phyloP scores from a whole-genome alignment of 2,113 vertebrate species.

The Chelonoidis abingdonii region DNA sequence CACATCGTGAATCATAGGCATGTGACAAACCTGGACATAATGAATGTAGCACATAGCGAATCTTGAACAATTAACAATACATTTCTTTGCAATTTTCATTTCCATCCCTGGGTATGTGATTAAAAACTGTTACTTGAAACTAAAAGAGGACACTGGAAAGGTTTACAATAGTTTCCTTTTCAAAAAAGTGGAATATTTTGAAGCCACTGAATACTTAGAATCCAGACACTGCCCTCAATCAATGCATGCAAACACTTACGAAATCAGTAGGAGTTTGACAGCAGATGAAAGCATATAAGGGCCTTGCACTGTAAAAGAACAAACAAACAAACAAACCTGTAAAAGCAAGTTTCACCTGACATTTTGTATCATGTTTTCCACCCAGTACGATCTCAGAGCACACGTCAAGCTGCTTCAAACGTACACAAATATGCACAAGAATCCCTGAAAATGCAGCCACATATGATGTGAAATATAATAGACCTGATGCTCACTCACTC shows the following conservation, averaged over 20 bases:
- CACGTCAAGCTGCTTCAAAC: background rate
- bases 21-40: background rate
- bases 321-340: background rate
- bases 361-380: background rate
- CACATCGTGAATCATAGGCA: background rate
- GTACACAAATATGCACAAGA: background rate
- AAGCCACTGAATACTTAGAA: background rate
- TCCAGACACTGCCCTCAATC: background rate
- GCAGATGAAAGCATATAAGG: background rate
- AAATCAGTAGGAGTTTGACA: rapidly evolving
- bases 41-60: background rate
- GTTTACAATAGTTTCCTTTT: background rate
- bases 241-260: background rate
- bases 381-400: background rate
- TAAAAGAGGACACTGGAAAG: rapidly evolving
- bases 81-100: background rate
- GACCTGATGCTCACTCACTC: background rate
- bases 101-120: background rate
- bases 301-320: background rate
- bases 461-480: rapidly evolving
- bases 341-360: background rate
- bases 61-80: background rate
- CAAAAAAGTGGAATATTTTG: background rate
- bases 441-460: rapidly evolving
- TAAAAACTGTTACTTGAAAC: background rate